Evolutionary conservation across 2,888 invertebrate species (phyloP).

Genomic region (Zelleria hepariella): DNA sequence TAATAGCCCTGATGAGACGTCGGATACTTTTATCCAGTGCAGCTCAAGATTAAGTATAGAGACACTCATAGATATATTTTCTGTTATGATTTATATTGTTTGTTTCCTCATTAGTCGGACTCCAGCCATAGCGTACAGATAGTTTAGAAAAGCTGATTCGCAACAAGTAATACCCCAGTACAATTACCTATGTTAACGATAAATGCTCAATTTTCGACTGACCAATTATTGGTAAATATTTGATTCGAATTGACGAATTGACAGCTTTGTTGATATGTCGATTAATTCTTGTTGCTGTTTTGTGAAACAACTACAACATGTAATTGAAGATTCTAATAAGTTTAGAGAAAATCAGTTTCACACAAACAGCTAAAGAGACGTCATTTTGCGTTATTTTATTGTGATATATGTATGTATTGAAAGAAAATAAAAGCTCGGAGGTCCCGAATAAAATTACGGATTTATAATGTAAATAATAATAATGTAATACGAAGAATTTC

Average conservation of each 20-base stretch:
- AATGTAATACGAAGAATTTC: not conserved
- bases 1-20: not conserved
- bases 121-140: constrained; percentile 43
- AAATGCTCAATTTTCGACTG: constrained; percentile 68
- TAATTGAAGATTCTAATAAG: not conserved
- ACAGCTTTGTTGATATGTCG: not conserved
- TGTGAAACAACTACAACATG: constrained; percentile 4
- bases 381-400: constrained; percentile 7
- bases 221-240: constrained; percentile 46
- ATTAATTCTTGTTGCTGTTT: not conserved
- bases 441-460: constrained; percentile 7
- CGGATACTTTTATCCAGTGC: not conserved
- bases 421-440: not conserved
- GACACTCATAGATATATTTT: constrained; percentile 36
- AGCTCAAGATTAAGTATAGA: constrained; percentile 41
- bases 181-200: constrained; percentile 36
- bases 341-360: not conserved
- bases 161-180: constrained; percentile 55
- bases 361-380: not conserved
- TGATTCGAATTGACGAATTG: constrained; percentile 5
- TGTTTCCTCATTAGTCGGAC: constrained; percentile 27
- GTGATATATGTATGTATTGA: constrained; percentile 3
- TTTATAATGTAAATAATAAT: constrained; percentile 10
- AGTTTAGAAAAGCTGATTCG: constrained; percentile 50
- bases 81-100: constrained; percentile 25